These are phyloP conservation scores for Xiphias gladius DNA, from an alignment of 2,113 vertebrate species.

Conservation along the genomic window DNA sequence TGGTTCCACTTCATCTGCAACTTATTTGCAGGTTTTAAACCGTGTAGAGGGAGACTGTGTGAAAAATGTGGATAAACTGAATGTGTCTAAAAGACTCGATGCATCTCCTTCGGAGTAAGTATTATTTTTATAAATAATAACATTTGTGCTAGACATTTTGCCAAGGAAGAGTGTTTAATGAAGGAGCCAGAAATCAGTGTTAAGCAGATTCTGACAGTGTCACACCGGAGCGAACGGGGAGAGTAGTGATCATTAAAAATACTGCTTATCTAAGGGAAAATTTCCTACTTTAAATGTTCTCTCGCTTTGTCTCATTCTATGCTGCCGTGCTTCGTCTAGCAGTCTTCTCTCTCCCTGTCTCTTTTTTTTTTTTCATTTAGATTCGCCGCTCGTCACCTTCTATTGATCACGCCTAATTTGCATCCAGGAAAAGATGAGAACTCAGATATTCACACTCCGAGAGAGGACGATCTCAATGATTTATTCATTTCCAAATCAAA, in stretches of 20 bases:
- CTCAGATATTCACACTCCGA: slow-evolving; percentile 94
- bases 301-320: slow-evolving; percentile 78
- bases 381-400: slow-evolving; percentile 86
- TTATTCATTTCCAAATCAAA: slow-evolving; percentile 98
- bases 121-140: slow-evolving; percentile 67
- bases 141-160: slow-evolving; percentile 65
- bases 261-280: slow-evolving; percentile 86
- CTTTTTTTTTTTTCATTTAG: slow-evolving; percentile 71
- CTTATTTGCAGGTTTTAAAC: slow-evolving; percentile 71
- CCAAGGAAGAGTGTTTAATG: slow-evolving; percentile 53
- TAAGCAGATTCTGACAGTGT: slow-evolving; percentile 73
- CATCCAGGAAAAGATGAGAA: slow-evolving; percentile 94
- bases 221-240: slow-evolving; percentile 49
- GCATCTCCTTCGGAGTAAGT: slow-evolving; percentile 26
- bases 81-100: slow-evolving; percentile 32
- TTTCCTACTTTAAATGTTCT: slow-evolving; percentile 81
- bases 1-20: slow-evolving; percentile 70
- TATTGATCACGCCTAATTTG: slow-evolving; percentile 98
- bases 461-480: slow-evolving; percentile 95
- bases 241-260: slow-evolving; percentile 84
- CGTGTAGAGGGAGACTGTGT: background rate
- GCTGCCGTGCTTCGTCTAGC: slow-evolving; percentile 78
- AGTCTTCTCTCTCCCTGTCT: slow-evolving; percentile 69
- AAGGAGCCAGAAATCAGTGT: slow-evolving; percentile 70
- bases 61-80: slow-evolving; percentile 35